Percentiles rank a stretch among this genome's conserved stretches.
Conservation (phyloP, 2,888 invertebrate genomes). For the Antheraea yamamai region DNA sequence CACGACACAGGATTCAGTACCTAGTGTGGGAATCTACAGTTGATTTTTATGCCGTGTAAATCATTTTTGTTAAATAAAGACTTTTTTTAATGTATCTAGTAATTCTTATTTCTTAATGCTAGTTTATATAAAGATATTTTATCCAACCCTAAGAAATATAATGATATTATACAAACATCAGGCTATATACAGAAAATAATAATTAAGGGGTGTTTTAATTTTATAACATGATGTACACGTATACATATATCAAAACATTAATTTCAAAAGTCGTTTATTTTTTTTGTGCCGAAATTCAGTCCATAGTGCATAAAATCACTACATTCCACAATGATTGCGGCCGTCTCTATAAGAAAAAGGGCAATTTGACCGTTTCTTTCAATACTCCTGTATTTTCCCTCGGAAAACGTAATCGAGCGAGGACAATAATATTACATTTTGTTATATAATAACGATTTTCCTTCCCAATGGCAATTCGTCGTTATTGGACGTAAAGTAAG, state of each 20-base stretch:
- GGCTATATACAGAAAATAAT: neutral
- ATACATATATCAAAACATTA: neutral
- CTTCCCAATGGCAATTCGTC: constrained; percentile 68
- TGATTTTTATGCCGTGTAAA: too few relatives aligned
- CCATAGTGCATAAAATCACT: constrained; percentile 54
- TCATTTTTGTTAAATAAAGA: too few relatives aligned
- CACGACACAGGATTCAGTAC: too few relatives aligned
- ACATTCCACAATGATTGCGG: constrained; percentile 54
- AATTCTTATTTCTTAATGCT: neutral
- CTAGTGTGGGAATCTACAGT: too few relatives aligned
- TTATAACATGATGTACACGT: neutral
- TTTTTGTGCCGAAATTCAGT: constrained; percentile 41
- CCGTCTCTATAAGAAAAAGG: constrained; percentile 56
- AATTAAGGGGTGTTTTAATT: neutral
- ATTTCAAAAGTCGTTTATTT: neutral
- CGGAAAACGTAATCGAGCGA: constrained; percentile 62
- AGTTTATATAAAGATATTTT: neutral
- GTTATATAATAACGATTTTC: constrained; percentile 68
- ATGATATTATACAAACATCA: neutral
- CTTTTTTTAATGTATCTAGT: neutral
- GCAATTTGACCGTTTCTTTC: constrained; percentile 61
- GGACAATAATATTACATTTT: constrained; percentile 63
- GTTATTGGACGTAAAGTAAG: constrained; percentile 70
- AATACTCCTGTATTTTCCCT: constrained; percentile 60
- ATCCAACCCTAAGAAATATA: neutral